Conservation (phyloP, 2,888 invertebrate species). For the Callimorpha dominula region DNA sequence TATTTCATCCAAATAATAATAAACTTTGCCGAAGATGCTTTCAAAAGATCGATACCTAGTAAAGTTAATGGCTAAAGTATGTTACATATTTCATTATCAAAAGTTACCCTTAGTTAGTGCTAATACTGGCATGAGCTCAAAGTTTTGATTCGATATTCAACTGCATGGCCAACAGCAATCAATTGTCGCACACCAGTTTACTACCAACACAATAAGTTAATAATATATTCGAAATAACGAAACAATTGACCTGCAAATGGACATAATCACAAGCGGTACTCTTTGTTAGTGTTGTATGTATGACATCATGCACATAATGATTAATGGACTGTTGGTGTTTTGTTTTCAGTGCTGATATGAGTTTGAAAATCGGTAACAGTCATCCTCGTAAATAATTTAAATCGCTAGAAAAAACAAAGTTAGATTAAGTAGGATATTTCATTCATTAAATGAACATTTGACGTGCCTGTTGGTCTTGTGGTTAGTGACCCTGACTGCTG, state of each 20-base stretch:
- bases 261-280: slow-evolving; percentile 19
- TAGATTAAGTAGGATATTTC: not conserved
- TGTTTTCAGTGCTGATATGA: slow-evolving; percentile 9
- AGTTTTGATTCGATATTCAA: slow-evolving; percentile 1
- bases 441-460: no score
- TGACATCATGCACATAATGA: slow-evolving; percentile 27
- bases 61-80: no score
- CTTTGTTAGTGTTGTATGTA: slow-evolving; percentile 22
- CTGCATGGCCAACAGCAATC: slow-evolving; percentile 31
- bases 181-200: slow-evolving; percentile 23
- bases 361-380: not conserved
- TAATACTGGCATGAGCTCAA: not conserved
- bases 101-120: not conserved
- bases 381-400: not conserved
- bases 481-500: no score
- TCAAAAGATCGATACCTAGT: no score
- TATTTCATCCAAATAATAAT: no score
- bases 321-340: slow-evolving; percentile 24
- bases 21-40: no score
- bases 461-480: no score
- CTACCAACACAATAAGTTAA: slow-evolving; percentile 1
- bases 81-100: not conserved
- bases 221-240: slow-evolving; percentile 21
- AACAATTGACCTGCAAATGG: slow-evolving; percentile 30
- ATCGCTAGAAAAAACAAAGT: not conserved